Conservation (phyloP, 2,113 vertebrate species). For the Pygathrix nemaeus region DNA sequence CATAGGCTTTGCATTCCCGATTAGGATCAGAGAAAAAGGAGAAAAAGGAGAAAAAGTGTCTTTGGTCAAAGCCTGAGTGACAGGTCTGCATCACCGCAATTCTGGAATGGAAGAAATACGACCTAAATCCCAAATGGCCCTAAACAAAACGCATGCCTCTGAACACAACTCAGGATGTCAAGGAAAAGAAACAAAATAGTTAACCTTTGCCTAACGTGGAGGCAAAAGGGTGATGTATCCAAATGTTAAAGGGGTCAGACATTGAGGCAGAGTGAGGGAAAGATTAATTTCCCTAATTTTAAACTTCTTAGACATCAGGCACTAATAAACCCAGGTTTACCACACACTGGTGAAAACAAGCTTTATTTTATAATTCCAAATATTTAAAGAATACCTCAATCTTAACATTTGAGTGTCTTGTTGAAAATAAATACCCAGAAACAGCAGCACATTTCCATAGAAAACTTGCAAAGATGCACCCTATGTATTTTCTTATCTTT, state of each 20-base stretch:
- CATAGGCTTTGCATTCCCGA: neutral
- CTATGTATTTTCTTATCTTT: neutral
- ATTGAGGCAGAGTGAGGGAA: neutral
- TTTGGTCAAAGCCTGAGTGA: neutral
- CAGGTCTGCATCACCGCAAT: neutral
- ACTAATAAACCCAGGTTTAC: neutral
- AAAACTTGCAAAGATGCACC: neutral
- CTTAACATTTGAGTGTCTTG: neutral
- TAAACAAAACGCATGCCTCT: neutral
- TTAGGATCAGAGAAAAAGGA: neutral
- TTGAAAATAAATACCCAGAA: conserved; percentile 12
- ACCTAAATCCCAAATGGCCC: neutral
- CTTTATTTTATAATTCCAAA: neutral
- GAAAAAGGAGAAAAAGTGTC: neutral
- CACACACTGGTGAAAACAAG: neutral
- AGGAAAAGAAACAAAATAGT: neutral
- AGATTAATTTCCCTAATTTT: neutral
- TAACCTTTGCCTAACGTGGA: neutral
- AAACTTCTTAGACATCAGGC: neutral
- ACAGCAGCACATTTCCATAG: neutral
- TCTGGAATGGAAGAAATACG: neutral
- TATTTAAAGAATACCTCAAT: neutral
- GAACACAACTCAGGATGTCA: neutral
- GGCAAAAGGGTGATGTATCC: neutral
- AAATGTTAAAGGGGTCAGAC: neutral